Evolutionary conservation across 2,888 invertebrate genomes (phyloP).

Genomic region (Silvanus unidentatus): DNA sequence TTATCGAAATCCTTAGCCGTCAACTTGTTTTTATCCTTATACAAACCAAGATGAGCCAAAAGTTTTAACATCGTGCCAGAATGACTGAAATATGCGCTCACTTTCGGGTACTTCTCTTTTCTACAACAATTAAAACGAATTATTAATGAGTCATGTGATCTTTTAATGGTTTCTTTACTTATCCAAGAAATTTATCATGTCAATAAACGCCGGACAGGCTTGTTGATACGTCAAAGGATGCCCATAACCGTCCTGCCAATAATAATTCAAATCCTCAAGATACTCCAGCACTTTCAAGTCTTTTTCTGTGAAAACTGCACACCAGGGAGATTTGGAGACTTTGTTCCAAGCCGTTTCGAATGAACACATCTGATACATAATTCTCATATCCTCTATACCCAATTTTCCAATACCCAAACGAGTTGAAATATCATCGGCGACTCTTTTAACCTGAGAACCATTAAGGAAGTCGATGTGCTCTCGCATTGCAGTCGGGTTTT

Average conservation of each 20-base stretch:
- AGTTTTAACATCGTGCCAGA: conserved; percentile 77
- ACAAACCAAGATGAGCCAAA: conserved; percentile 65
- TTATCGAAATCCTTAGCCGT: conserved; percentile 50
- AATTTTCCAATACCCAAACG: conserved; percentile 54
- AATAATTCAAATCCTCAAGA: conserved; percentile 70
- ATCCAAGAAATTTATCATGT: conserved; percentile 62
- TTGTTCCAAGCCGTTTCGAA: conserved; percentile 80
- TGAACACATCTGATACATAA: conserved; percentile 69
- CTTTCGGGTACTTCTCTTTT: conserved; percentile 3
- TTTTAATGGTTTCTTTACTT: too few species aligned
- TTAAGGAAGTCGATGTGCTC: too few species aligned
- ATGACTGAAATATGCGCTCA: conserved; percentile 70
- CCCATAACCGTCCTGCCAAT: conserved; percentile 79
- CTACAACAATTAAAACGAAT: too few species aligned
- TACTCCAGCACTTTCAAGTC: conserved; percentile 65
- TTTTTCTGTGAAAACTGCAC: conserved; percentile 60
- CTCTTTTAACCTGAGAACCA: conserved; percentile 25
- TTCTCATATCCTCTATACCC: conserved; percentile 53
- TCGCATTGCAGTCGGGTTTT: conserved; percentile 27
- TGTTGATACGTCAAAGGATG: conserved; percentile 64
- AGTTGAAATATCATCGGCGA: conserved; percentile 54
- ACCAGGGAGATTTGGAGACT: conserved; percentile 66
- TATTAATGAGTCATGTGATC: too few species aligned
- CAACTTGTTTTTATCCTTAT: conserved; percentile 58
- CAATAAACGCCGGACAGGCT: conserved; percentile 67